Evolutionary conservation across 2,113 vertebrate genomes (phyloP).

Genomic region (Mystacornis crossleyi): DNA sequence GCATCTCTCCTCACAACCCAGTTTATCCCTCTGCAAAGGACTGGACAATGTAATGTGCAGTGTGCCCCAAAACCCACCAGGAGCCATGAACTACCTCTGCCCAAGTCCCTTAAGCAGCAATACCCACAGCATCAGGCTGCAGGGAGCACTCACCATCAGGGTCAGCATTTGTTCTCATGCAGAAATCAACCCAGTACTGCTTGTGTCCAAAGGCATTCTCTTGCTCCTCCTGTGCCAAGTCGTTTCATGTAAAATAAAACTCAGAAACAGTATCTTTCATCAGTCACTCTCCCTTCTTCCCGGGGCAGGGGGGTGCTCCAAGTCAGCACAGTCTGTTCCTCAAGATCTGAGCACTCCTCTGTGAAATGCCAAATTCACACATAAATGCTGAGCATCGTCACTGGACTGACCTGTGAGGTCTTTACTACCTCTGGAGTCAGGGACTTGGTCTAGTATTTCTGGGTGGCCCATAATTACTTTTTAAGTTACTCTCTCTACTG

Average conservation of each 20-base stretch:
- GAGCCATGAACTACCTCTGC: neutral
- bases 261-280: neutral
- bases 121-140: neutral
- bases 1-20: neutral
- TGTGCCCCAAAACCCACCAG: neutral
- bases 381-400: neutral
- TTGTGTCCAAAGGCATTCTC: neutral
- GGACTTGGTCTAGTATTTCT: neutral
- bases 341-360: neutral
- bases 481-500: neutral
- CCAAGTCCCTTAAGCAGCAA: neutral
- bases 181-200: neutral
- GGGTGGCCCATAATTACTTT: neutral
- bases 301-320: neutral
- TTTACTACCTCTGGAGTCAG: constrained; percentile 18
- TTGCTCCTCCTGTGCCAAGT: neutral
- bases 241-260: neutral
- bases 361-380: neutral
- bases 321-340: constrained; percentile 5
- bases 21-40: neutral
- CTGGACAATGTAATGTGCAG: neutral
- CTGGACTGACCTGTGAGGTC: neutral
- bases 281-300: neutral
- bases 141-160: neutral
- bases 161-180: neutral